Evolutionary conservation across 2,797 vertebrate genomes (phyloP), one percentile per base, ranked within the genome.

Genomic region (Poecilia picta): DNA sequence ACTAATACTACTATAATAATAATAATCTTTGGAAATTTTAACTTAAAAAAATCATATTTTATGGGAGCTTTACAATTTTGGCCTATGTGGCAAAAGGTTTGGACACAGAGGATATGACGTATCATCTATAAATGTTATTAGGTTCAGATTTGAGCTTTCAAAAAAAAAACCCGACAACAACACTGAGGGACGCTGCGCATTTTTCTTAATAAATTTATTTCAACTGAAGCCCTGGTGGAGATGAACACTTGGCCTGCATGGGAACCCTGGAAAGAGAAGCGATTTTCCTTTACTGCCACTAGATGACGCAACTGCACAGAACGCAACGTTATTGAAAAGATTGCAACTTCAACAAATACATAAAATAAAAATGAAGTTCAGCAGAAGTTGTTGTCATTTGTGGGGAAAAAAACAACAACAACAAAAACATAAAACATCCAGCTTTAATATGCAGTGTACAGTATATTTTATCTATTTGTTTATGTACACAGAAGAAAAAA

Each of bases 241-340:
- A 64, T 36, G 6, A 39, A 23, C 18, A 23, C 36, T 39, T 66
- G 33, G 64, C 41, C 4, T 25, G 20, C 36, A 12, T 41, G 33
- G 18, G 64, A 45, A 71, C 41, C 12, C 68, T 45, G 41, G 28
- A 41, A 68, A 41, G 23, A 41, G 11, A 12, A 66, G 33, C 5
- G 10, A 25, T 71, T 33, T 10, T 15, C 3, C 8, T 3, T 31
- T 5, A 1, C 0, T 72, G 59, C 75, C 94, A 59, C 82, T 86
- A 88, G 94, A 81, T 90, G 94, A 91, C 87, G 93, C 83, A 70
- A 2, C 28, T 62, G 68, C 57, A 80, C 18, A 28, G 0, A 76
- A 25, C 15, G 20, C 79, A 74, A 82, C 81, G 71, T 72, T 77
- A 82, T 36, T 4, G 10, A 83, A 20, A 11, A 73, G 33, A 45